Evolutionary conservation across 2,113 vertebrate genomes (phyloP).

Genomic region (Datnioides undecimradiatus): DNA sequence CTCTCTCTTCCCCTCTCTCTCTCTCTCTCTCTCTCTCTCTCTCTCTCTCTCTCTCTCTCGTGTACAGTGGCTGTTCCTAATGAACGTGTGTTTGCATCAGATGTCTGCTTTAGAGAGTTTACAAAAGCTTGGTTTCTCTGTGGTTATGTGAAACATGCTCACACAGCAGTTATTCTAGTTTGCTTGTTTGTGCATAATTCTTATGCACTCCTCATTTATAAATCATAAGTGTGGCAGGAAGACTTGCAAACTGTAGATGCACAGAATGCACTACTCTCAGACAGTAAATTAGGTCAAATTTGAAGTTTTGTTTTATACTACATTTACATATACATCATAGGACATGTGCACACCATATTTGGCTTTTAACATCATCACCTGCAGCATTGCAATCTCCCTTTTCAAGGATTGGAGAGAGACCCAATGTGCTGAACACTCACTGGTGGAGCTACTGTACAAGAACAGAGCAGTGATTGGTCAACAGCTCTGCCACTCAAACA

Average conservation of each 20-base stretch:
- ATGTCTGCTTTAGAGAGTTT: constrained; percentile 15
- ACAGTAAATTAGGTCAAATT: neutral
- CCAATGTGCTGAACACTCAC: constrained; percentile 35
- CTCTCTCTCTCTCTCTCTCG: neutral
- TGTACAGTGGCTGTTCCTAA: constrained; percentile 25
- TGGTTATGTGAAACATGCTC: constrained; percentile 34
- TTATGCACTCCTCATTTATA: constrained; percentile 56
- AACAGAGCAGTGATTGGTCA: constrained; percentile 76
- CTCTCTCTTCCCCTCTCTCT: constrained; percentile 9
- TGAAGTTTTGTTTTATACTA: neutral
- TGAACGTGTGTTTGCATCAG: constrained; percentile 30
- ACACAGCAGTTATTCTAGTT: constrained; percentile 21
- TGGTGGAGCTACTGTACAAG: constrained; percentile 46
- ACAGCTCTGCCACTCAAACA: constrained; percentile 69
- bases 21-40: constrained; percentile 2
- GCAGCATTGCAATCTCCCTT: constrained; percentile 39
- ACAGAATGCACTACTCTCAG: constrained; percentile 8
- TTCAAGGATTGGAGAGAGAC: constrained; percentile 42
- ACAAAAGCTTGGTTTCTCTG: constrained; percentile 2
- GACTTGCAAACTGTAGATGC: neutral
- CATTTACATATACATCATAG: constrained; percentile 11
- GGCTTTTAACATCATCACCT: constrained; percentile 47
- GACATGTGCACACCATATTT: constrained; percentile 45
- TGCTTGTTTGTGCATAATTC: constrained; percentile 37
- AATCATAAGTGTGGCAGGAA: constrained; percentile 50